These are phyloP conservation scores for Eira barbara DNA, from an alignment of 2,113 vertebrate species.

Conservation along the genomic window DNA sequence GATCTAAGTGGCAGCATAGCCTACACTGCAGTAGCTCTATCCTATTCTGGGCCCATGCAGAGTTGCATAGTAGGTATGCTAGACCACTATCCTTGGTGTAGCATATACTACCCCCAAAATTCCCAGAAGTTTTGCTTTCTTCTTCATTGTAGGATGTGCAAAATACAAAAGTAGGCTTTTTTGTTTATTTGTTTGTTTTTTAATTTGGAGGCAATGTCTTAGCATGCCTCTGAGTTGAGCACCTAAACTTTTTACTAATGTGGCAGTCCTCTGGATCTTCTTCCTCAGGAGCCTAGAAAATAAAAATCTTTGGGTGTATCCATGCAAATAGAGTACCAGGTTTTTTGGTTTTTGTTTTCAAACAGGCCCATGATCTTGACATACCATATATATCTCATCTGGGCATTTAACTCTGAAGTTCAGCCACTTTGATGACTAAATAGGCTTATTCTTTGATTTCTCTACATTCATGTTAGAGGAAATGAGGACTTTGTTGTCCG, in stretches of 20 bases:
- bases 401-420: background rate
- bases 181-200: background rate
- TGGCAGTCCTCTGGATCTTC: background rate
- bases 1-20: background rate
- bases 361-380: background rate
- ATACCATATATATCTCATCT: background rate
- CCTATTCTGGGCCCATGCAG: too few species aligned
- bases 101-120: background rate
- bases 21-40: background rate
- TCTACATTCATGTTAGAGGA: background rate
- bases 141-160: background rate
- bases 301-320: background rate
- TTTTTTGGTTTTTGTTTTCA: background rate
- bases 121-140: background rate
- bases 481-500: background rate
- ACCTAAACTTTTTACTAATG: background rate
- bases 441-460: background rate
- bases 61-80: background rate
- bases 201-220: background rate
- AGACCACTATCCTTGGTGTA: background rate
- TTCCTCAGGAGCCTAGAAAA: background rate
- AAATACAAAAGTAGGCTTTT: background rate
- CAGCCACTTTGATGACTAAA: background rate
- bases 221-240: background rate
- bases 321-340: background rate